Percentiles rank a stretch among this genome's conserved stretches.
phyloP scores from a whole-genome alignment of 2,113 vertebrate genomes.

The Protomyctophum bolini region DNA sequence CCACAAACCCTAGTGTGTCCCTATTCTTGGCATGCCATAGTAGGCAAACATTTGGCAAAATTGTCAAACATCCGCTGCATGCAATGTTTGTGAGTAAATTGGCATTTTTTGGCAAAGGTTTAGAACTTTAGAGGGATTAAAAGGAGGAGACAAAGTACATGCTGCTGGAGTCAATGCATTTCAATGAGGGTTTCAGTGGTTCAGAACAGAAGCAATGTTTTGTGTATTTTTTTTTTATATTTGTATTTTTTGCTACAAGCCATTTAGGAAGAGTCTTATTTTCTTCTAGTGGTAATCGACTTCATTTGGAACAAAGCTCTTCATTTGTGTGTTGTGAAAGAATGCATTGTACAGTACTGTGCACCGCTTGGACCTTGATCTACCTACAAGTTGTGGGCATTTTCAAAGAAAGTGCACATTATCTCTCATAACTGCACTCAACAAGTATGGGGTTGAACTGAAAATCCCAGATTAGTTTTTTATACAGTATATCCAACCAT shows the following conservation, averaged over 20 bases:
- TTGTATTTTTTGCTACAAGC: background rate
- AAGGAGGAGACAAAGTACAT: no score
- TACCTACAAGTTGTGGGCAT: background rate
- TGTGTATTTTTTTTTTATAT: background rate
- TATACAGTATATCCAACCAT: slow-evolving; percentile 1
- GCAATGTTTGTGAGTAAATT: no score
- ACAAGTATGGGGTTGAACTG: slow-evolving; percentile 7
- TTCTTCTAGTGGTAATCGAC: background rate
- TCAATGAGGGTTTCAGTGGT: no score
- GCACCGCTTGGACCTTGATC: slow-evolving; percentile 38
- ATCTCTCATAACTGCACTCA: background rate
- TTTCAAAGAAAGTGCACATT: background rate
- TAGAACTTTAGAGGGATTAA: no score
- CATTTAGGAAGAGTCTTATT: no score
- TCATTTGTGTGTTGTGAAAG: background rate
- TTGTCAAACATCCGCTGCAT: no score
- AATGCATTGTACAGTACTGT: slow-evolving; percentile 27
- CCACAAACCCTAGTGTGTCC: no score
- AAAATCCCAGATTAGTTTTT: background rate
- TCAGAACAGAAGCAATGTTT: no score
- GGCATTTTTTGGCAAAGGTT: no score
- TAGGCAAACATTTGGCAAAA: no score
- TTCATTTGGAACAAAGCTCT: slow-evolving; percentile 12
- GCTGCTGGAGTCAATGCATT: no score
- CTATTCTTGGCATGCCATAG: no score